Evolutionary conservation across 2,888 invertebrate genomes (phyloP).

Genomic region (Gymnosoma rotundatum): DNA sequence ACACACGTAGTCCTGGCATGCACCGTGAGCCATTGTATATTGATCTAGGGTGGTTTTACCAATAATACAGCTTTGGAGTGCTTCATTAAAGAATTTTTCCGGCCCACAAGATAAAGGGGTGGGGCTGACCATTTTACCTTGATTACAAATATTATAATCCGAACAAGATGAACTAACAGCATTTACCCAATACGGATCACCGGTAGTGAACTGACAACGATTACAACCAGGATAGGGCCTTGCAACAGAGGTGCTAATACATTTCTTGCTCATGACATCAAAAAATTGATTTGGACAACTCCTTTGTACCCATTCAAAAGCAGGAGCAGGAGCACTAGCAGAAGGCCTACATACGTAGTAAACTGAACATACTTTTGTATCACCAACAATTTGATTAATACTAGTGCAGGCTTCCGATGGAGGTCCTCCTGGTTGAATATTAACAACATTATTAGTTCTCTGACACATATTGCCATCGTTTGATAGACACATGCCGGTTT

Average conservation of each 20-base stretch:
- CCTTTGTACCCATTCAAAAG: neutral
- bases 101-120: slow-evolving; percentile 13
- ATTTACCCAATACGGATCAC: slow-evolving; percentile 71
- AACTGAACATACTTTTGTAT: slow-evolving; percentile 35
- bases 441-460: slow-evolving; percentile 55
- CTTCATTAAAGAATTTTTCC: slow-evolving; percentile 64
- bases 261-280: slow-evolving; percentile 5
- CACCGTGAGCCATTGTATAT: slow-evolving; percentile 30
- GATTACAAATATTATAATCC: slow-evolving; percentile 60
- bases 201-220: slow-evolving; percentile 71
- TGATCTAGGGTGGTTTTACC: neutral
- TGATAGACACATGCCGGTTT: slow-evolving; percentile 60
- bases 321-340: neutral
- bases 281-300: slow-evolving; percentile 30
- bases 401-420: slow-evolving; percentile 14
- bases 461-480: slow-evolving; percentile 63
- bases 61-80: slow-evolving; percentile 49
- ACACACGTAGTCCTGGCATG: slow-evolving; percentile 42
- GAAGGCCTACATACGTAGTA: slow-evolving; percentile 37
- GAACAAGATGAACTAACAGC: slow-evolving; percentile 67
- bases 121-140: slow-evolving; percentile 33
- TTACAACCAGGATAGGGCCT: slow-evolving; percentile 66
- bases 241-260: slow-evolving; percentile 51
- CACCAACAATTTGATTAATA: neutral
- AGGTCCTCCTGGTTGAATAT: slow-evolving; percentile 17